Conservation (phyloP, 1,140 invertebrate genomes). For the Leptestheria dahalacensis region DNA sequence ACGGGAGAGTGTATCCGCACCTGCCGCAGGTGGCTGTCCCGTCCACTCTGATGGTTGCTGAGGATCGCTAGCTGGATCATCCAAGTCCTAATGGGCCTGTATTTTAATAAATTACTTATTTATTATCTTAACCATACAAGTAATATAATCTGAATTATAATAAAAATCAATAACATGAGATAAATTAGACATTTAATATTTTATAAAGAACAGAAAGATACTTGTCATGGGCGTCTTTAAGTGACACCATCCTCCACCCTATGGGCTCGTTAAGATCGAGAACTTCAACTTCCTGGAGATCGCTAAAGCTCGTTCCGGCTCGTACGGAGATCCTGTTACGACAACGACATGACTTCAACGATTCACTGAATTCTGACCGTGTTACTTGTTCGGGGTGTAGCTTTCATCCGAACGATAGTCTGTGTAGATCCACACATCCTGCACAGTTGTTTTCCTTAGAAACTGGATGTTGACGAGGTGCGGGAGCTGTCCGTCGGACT, state of each 20-base stretch:
- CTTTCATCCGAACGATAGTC: slow-evolving; percentile 98
- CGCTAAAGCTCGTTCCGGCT: slow-evolving; percentile 91
- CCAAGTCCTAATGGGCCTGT: slow-evolving; percentile 75
- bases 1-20: slow-evolving; percentile 91
- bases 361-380: neutral
- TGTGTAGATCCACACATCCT: slow-evolving; percentile 90
- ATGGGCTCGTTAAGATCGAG: slow-evolving; percentile 85
- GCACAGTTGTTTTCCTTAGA: slow-evolving; percentile 82
- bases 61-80: slow-evolving; percentile 95
- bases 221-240: slow-evolving; percentile 68
- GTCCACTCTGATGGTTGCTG: slow-evolving; percentile 95
- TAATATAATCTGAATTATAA: neutral
- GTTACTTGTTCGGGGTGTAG: slow-evolving; percentile 61
- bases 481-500: slow-evolving; percentile 94
- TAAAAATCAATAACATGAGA: too few relatives aligned
- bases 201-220: too few relatives aligned
- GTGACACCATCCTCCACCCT: slow-evolving; percentile 87
- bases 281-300: slow-evolving; percentile 92
- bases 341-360: neutral
- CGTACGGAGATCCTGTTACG: slow-evolving; percentile 69
- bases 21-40: slow-evolving; percentile 94
- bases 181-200: too few relatives aligned
- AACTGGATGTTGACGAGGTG: slow-evolving; percentile 98
- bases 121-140: neutral
- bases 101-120: neutral